Percentiles rank a stretch among this genome's conserved stretches.
These are phyloP conservation scores for Chlorops oryzae DNA, from an alignment of 1,140 invertebrate species.

Conservation along the genomic window DNA sequence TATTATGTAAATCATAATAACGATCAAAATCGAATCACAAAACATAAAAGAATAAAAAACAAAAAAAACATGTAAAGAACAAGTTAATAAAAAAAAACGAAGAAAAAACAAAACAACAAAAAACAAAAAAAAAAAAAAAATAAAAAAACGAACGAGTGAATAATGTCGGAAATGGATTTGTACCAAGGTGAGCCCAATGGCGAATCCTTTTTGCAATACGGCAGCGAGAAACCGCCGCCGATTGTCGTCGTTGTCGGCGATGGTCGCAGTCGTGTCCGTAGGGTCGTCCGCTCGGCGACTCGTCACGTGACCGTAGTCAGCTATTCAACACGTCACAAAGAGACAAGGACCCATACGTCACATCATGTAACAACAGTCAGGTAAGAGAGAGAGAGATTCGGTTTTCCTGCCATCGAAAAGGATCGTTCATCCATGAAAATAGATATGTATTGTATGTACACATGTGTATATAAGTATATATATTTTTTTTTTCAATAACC, in stretches of 20 bases:
- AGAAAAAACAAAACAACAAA: not conserved
- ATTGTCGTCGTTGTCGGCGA: constrained; percentile 47
- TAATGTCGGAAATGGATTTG: constrained; percentile 20
- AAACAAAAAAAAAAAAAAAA: constrained; percentile 14
- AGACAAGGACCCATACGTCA: constrained; percentile 45
- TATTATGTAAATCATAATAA: constrained; percentile 29
- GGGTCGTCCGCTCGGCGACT: constrained; percentile 43
- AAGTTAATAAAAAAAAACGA: not conserved
- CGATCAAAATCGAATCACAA: constrained; percentile 36
- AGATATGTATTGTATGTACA: no score
- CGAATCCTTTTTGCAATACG: constrained; percentile 44
- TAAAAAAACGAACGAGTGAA: not conserved
- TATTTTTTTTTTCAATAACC: no score
- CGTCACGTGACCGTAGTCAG: constrained; percentile 46
- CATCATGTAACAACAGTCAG: constrained; percentile 48
- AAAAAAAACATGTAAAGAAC: not conserved
- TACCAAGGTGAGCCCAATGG: constrained; percentile 16
- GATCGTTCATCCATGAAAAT: no score
- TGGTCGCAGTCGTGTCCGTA: constrained; percentile 42
- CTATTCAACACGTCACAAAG: constrained; percentile 45
- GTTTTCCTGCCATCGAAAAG: no score
- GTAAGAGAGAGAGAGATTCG: no score
- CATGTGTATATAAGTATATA: no score
- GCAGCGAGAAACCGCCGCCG: constrained; percentile 37
- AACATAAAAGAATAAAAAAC: no score